These are phyloP conservation scores for Tenthredo mesomela DNA, from an alignment of 2,888 invertebrate species.

Conservation along the genomic window DNA sequence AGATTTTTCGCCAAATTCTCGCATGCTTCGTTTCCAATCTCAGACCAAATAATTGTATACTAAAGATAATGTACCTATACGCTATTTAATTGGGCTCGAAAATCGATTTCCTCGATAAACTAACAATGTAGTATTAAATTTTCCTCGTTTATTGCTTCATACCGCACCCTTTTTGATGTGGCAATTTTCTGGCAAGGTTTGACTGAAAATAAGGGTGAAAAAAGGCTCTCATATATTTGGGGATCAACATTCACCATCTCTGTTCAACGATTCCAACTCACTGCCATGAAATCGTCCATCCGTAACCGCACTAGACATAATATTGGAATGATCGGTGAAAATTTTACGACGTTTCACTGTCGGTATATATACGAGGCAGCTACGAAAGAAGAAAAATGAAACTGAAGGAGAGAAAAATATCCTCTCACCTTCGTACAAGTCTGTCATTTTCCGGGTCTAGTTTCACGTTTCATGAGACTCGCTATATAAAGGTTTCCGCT, in stretches of 20 bases:
- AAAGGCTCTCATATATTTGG: neutral
- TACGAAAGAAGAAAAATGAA: neutral
- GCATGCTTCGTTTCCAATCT: neutral
- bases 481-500: conserved; percentile 18
- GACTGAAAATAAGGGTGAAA: neutral
- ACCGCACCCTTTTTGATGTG: neutral
- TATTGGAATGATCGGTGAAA: conserved; percentile 17
- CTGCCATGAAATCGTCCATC: conserved; percentile 9
- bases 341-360: conserved; percentile 1
- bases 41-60: neutral
- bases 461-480: conserved; percentile 40
- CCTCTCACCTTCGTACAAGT: conserved; percentile 5
- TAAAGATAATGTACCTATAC: neutral
- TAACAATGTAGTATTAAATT: neutral
- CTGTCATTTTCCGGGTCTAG: conserved; percentile 39
- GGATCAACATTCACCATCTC: conserved; percentile 13
- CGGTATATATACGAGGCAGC: neutral
- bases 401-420: conserved; percentile 15
- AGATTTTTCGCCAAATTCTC: neutral
- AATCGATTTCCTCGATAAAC: neutral
- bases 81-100: neutral
- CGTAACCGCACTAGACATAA: conserved; percentile 14
- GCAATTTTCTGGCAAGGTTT: neutral
- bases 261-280: neutral
- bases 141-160: neutral